A percentile compares a stretch with the other conserved stretches of the same genome.
Evolutionary conservation across 2,888 invertebrate species (phyloP).

Genomic region (Harmothoe impar): DNA sequence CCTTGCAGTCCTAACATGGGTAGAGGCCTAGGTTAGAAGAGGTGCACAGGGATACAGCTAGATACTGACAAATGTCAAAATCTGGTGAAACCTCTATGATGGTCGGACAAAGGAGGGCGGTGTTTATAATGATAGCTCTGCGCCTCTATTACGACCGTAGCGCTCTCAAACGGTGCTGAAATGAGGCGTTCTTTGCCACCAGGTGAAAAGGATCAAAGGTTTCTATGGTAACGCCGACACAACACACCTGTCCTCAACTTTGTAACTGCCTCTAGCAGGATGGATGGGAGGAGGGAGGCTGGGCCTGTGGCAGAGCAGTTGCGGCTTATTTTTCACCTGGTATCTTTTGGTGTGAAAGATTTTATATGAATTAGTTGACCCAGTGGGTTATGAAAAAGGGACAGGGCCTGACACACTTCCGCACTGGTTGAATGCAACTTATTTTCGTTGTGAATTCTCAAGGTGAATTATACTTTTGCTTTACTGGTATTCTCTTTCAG

Average conservation of each 20-base stretch:
- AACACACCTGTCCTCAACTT: background rate
- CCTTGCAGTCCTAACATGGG: no score
- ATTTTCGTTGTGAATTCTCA: no score
- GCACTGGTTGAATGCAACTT: background rate
- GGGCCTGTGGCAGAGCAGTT: no score
- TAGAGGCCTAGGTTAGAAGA: no score
- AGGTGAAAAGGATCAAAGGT: constrained; percentile 14
- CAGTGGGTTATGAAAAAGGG: constrained; percentile 25
- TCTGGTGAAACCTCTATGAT: background rate
- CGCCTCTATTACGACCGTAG: no score
- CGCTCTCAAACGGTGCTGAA: background rate
- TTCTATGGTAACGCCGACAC: constrained; percentile 3
- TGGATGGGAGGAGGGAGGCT: no score
- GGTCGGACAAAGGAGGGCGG: background rate
- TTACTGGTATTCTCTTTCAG: no score
- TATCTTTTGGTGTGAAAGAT: background rate
- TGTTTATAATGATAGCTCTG: background rate
- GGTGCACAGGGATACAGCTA: background rate
- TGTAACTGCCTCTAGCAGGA: no score
- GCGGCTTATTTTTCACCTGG: background rate
- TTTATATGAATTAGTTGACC: constrained; percentile 9
- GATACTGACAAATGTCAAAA: constrained; percentile 20
- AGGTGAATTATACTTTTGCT: no score
- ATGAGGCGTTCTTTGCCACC: background rate
- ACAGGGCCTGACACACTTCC: background rate